phyloP scores from a whole-genome alignment of 1,140 invertebrate genomes.

The Tachypleus tridentatus region DNA sequence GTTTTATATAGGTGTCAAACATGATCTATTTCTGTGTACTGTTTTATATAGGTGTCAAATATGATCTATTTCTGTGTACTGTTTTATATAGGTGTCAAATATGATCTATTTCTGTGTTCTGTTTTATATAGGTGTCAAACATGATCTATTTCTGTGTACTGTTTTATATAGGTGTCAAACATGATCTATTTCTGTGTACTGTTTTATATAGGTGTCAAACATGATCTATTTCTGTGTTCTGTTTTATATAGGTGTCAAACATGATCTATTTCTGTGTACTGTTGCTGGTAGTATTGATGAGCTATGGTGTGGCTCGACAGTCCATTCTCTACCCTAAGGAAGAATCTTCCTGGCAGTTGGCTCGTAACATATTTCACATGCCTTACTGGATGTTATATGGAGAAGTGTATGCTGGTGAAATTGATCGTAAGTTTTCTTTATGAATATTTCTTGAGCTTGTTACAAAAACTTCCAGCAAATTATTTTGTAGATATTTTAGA shows the following conservation, averaged over 20 bases:
- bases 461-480: neutral
- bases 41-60: no score
- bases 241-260: conserved; percentile 31
- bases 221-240: no score
- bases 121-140: no score
- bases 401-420: conserved; percentile 89
- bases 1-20: no score
- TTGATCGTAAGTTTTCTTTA: conserved; percentile 40
- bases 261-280: conserved; percentile 82
- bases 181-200: no score
- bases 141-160: no score
- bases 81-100: no score
- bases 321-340: conserved; percentile 80
- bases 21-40: no score
- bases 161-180: no score
- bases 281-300: conserved; percentile 85
- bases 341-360: conserved; percentile 70
- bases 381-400: conserved; percentile 98
- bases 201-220: no score
- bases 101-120: no score
- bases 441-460: neutral
- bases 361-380: conserved; percentile 85
- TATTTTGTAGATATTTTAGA: neutral
- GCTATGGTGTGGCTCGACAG: conserved; percentile 89
- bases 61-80: no score